These are phyloP conservation scores for Zosterops borbonicus DNA, from an alignment of 2,113 vertebrate genomes.

Conservation along the genomic window DNA sequence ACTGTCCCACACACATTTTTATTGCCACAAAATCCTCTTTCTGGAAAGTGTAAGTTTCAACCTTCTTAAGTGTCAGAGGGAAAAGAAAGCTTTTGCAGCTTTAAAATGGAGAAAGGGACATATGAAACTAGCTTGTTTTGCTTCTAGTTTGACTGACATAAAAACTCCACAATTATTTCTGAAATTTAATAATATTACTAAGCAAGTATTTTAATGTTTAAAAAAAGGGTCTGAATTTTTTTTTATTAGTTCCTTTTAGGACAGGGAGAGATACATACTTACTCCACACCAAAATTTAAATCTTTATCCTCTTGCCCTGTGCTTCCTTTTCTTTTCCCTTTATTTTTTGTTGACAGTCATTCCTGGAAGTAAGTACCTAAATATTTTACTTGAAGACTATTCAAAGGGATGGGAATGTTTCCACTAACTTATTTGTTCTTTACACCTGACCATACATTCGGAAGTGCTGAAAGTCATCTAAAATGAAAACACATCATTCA, in stretches of 20 bases:
- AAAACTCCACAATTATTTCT: not conserved
- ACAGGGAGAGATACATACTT: not conserved
- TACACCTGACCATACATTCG: not conserved
- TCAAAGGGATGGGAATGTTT: not conserved
- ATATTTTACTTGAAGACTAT: not conserved
- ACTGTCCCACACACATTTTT: not conserved
- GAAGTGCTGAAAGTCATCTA: not conserved
- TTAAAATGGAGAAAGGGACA: not conserved
- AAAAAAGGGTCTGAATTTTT: not conserved
- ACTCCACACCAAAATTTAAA: not conserved
- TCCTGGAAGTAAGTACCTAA: not conserved
- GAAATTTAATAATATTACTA: not conserved
- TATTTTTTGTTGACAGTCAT: not conserved
- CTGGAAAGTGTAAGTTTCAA: not conserved
- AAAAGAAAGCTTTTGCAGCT: not conserved
- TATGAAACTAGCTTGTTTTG: not conserved
- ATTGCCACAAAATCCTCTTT: not conserved
- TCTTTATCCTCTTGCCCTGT: not conserved
- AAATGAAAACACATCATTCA: not conserved
- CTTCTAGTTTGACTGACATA: not conserved
- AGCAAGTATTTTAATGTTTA: not conserved
- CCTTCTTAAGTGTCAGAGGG: not conserved
- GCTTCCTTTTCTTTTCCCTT: fast-evolving
- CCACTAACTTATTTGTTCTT: not conserved
- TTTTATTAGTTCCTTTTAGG: not conserved